These are phyloP conservation scores for Atherix ibis DNA, from an alignment of 2,888 invertebrate genomes.

Conservation along the genomic window DNA sequence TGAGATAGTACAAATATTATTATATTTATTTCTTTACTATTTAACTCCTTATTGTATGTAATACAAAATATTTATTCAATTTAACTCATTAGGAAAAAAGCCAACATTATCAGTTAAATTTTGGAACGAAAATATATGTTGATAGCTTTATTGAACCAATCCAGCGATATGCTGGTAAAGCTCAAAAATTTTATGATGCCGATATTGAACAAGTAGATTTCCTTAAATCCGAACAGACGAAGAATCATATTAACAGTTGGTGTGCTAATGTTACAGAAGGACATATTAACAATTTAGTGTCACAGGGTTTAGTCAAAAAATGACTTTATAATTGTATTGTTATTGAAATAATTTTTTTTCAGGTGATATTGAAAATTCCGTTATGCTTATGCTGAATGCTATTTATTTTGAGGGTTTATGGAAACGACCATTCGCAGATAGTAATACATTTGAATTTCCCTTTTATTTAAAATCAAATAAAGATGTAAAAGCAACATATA, in stretches of 20 bases:
- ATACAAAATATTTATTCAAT: no score
- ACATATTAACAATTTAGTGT: slow-evolving; percentile 50
- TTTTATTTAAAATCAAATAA: slow-evolving; percentile 42
- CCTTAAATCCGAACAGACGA: slow-evolving; percentile 36
- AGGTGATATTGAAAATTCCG: slow-evolving; percentile 43
- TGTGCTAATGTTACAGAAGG: slow-evolving; percentile 58
- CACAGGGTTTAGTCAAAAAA: slow-evolving; percentile 33
- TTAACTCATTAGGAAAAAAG: no score
- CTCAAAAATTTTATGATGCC: slow-evolving; percentile 48
- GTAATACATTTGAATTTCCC: slow-evolving; percentile 38
- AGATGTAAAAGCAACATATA: slow-evolving; percentile 41
- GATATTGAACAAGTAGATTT: slow-evolving; percentile 50
- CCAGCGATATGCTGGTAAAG: slow-evolving; percentile 44
- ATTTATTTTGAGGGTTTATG: slow-evolving; percentile 71
- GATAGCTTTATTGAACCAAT: slow-evolving; percentile 38
- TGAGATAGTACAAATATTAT: no score
- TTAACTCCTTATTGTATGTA: no score
- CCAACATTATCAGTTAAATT: no score
- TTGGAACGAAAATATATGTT: slow-evolving; percentile 49
- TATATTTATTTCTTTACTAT: no score
- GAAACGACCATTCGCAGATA: slow-evolving; percentile 50
- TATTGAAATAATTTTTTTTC: slow-evolving; percentile 13
- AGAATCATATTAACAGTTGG: slow-evolving; percentile 61
- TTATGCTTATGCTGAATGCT: slow-evolving; percentile 56
- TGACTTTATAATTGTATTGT: background rate